Conservation (phyloP, 2,888 invertebrate genomes). For the Atrina japonica region DNA sequence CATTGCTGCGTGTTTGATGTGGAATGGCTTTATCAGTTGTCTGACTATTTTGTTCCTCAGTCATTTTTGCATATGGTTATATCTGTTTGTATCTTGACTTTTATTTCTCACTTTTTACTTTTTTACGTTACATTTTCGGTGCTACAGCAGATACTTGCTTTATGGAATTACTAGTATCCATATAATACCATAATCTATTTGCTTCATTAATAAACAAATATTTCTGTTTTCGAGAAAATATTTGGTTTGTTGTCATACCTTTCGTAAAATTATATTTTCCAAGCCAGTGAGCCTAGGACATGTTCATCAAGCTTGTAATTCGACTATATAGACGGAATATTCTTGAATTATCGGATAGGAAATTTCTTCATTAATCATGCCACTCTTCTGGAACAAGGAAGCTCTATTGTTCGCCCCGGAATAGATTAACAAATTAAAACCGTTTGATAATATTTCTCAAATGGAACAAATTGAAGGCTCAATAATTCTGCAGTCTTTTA, state of each 20-base stretch:
- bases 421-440: constrained; percentile 42
- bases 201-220: constrained; percentile 24
- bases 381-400: constrained; percentile 39
- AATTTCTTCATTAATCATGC: constrained; percentile 45
- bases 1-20: constrained; percentile 1
- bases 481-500: constrained; percentile 25
- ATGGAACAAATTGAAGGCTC: constrained; percentile 37
- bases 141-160: too few species aligned
- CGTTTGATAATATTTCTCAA: constrained; percentile 37
- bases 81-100: neutral
- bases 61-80: too few species aligned
- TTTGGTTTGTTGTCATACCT: constrained; percentile 24
- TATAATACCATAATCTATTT: too few species aligned
- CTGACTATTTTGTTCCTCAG: neutral
- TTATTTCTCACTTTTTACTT: constrained; percentile 2
- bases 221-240: constrained; percentile 23
- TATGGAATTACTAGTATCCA: too few species aligned
- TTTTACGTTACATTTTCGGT: neutral
- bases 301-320: constrained; percentile 46
- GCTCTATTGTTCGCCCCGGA: constrained; percentile 34
- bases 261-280: constrained; percentile 46
- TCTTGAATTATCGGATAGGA: constrained; percentile 34
- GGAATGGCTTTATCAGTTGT: constrained; percentile 8
- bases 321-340: constrained; percentile 28
- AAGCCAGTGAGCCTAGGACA: constrained; percentile 39